Evolutionary conservation across 2,797 vertebrate genomes (phyloP), one percentile per base, ranked within the genome.

Genomic region (Hydrophis major): DNA sequence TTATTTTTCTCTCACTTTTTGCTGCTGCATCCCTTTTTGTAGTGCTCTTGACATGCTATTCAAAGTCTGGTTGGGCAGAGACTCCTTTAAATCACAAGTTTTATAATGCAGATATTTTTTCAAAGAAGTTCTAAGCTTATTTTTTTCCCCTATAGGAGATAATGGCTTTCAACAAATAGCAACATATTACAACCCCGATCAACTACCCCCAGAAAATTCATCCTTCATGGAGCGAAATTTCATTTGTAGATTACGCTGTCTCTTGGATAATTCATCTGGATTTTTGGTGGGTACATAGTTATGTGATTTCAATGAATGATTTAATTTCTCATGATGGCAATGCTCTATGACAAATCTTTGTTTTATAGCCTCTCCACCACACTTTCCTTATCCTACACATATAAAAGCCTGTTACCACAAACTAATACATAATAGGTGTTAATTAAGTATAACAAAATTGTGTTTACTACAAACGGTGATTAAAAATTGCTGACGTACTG

Each of bases 171-270:
- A 94, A 88, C 95, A 97, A 94, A 93, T 97, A 93, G 95, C 96
- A 83, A 94, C 96, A 20, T 97, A 96, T 96, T 98, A 97, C 94
- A 97, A 95, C 66, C 95, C 98, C 59, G 98, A 98, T 56, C 97
- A 98, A 56, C 97, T 98, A 95, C 98, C 98, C 93, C 97, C 98
- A 18, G 98, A 98, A 96, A 98, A 98, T 94, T 98, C 98, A 11
- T 95, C 97, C 4, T 98, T 98, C 95, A 97, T 98, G 98, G 98
- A 99, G 96, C 96, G 98, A 93, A 98, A 97, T 94, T 99, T 99
- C 86, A 92, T 98, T 69, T 98, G 98, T 95, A 97, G 98, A 91
- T 97, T 99, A 88, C 96, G 98, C 93, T 98, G 98, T 94, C 98
- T 98, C 25, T 93, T 98, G 95, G 98, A 99, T 96, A 98, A 98